A percentile compares a stretch with the other conserved stretches of the same genome.
Conservation (phyloP, 2,888 invertebrate species). For the Drosophila neotestacea region DNA sequence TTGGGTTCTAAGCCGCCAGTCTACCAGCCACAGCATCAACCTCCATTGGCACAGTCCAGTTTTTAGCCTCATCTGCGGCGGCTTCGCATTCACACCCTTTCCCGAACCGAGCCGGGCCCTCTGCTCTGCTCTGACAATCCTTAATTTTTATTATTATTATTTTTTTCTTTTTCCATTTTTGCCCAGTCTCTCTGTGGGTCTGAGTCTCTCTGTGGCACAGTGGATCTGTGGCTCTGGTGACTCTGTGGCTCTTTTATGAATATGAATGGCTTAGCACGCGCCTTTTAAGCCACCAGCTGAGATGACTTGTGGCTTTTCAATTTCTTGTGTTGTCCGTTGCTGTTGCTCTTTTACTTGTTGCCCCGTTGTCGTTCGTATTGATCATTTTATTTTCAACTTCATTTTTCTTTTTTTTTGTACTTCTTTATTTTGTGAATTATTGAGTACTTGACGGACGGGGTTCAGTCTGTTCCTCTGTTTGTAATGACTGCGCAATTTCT, state of each 20-base stretch:
- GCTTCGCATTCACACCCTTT: conserved; percentile 48
- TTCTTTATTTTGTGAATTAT: conserved; percentile 66
- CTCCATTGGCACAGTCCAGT: conserved; percentile 61
- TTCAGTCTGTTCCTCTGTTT: conserved; percentile 42
- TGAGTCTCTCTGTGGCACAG: conserved; percentile 31
- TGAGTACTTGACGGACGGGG: conserved; percentile 70
- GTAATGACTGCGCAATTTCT: conserved; percentile 74
- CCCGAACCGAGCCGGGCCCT: conserved; percentile 44
- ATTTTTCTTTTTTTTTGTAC: conserved; percentile 20
- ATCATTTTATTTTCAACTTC: conserved; percentile 72
- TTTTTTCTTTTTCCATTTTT: conserved; percentile 25
- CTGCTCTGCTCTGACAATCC: conserved; percentile 61
- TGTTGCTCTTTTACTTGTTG: conserved; percentile 62
- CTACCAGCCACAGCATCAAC: conserved; percentile 17
- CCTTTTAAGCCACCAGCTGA: conserved; percentile 82
- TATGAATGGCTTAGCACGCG: conserved; percentile 81
- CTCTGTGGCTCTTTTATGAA: conserved; percentile 71
- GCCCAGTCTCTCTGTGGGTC: conserved; percentile 29
- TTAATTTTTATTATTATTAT: conserved; percentile 64
- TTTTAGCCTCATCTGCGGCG: conserved; percentile 49
- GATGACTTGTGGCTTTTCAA: conserved; percentile 81
- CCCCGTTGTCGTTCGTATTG: conserved; percentile 64
- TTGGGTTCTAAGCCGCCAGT: conserved; percentile 50
- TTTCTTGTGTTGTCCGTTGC: conserved; percentile 64
- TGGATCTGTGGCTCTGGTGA: conserved; percentile 30